Base-by-base conservation (phyloP, 2,113 vertebrate species). In the Hystrix brachyura region DNA sequence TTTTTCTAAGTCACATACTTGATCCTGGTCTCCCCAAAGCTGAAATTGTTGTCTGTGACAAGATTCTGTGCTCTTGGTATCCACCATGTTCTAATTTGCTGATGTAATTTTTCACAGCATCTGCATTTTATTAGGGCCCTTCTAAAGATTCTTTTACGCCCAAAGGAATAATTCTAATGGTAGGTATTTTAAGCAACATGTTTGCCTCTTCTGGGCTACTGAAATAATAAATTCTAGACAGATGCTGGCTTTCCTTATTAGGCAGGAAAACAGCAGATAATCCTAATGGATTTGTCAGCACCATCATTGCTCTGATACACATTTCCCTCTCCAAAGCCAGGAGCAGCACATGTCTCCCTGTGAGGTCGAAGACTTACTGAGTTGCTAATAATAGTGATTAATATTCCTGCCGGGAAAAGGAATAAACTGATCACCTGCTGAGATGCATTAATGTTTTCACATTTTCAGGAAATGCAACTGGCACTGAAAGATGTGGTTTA, bases 321-420 rank as follows among this genome's bases (percentile, higher is more conserved):
- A 7, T 87, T 88, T 76, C 19, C 76, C 32, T 67, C 6, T 21
- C 51, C 59, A 90, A 76, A 81, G 80, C 69, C 48, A 53, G 82
- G 43, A 87, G 71, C 74, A 87, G 76, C n/a, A 78, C 32, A 96
- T 8, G 51, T 90, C 67, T 97, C 46, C 57, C 62, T 84, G 46
- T 94, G 87, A 97, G 71, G 74, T 89, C 80, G 94, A 43, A 89
- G 65, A 87, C 83, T 85, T 85, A 82, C 81, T 71, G 87, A 96
- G 74, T 32, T 94, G 15, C 51, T 91, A 90, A 84, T 95, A 96
- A 60, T 90, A 84, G 85, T 83, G 57, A 94, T 92, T 97, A 97
- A 93, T 94, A 95, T 80, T 92, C 84, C 87, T 95, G 84, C 27
- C 80, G 90, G 69, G n/a, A 92, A 94, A 89, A 74, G 80, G 76